These are phyloP conservation scores for Stichopus horrens DNA, from an alignment of 53 echinoderm and acorn worm genomes.

Conservation along the genomic window DNA sequence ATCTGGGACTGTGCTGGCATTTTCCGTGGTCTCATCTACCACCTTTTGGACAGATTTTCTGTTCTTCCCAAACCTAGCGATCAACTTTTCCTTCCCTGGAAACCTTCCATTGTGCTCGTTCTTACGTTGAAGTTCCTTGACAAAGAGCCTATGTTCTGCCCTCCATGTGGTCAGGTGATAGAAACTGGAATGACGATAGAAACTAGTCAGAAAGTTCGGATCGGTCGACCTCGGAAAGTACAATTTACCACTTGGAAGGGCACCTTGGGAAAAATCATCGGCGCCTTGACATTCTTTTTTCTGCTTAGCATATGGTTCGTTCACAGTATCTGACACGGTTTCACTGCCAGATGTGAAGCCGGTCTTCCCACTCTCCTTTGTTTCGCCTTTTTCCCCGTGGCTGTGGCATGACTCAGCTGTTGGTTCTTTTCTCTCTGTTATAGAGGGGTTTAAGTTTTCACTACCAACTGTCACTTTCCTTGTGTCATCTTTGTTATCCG, in stretches of 20 bases:
- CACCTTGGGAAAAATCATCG: not conserved
- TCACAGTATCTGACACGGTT: too few species aligned
- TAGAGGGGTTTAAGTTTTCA: too few species aligned
- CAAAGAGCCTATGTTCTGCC: slow-evolving; percentile 86
- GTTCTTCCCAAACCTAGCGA: slow-evolving; percentile 9
- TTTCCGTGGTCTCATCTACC: not conserved
- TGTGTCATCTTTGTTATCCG: too few species aligned
- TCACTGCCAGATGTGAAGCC: not conserved
- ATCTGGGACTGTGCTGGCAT: too few species aligned
- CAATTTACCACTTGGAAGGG: not conserved
- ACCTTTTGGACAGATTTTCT: not conserved
- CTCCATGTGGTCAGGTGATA: slow-evolving; percentile 98
- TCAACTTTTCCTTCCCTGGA: slow-evolving; percentile 72
- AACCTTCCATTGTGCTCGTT: slow-evolving; percentile 54
- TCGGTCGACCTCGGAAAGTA: slow-evolving; percentile 51
- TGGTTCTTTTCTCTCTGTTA: not conserved
- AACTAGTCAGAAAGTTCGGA: slow-evolving; percentile 75
- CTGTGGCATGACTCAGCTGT: not conserved
- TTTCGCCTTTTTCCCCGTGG: not conserved
- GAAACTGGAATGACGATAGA: slow-evolving; percentile 89
- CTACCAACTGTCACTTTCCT: too few species aligned
- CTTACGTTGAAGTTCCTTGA: slow-evolving; percentile 72
- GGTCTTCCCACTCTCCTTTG: not conserved
- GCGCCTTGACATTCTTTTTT: not conserved
- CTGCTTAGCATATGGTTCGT: too few species aligned